Percentiles rank a stretch among this genome's conserved stretches.
phyloP scores from a whole-genome alignment of 2,113 vertebrate species.

The Oxyruncus cristatus region DNA sequence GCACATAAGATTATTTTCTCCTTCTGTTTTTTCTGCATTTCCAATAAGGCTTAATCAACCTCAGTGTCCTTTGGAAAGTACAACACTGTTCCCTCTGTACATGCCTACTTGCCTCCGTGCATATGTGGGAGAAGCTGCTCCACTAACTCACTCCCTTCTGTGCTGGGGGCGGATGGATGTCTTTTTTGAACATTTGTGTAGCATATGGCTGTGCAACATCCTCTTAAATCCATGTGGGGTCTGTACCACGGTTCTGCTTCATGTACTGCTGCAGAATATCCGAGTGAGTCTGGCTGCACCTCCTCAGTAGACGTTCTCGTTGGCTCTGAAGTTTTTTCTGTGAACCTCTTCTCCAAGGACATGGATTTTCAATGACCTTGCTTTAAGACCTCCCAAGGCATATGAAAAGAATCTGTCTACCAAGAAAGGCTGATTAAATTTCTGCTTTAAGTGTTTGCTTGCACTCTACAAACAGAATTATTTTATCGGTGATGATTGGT shows the following conservation, averaged over 20 bases:
- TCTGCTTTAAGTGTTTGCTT: background rate
- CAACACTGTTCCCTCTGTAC: background rate
- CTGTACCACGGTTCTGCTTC: background rate
- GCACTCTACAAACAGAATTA: background rate
- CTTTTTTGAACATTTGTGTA: background rate
- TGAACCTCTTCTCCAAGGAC: background rate
- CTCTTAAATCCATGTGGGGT: background rate
- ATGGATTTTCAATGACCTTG: background rate
- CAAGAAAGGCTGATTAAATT: background rate
- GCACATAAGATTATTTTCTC: slow-evolving; percentile 3
- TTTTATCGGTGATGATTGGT: background rate
- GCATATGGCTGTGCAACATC: background rate
- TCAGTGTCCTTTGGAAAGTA: background rate
- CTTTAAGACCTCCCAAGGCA: background rate
- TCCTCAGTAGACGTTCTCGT: fast-evolving
- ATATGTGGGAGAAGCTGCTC: background rate
- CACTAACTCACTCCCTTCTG: background rate
- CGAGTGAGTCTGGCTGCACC: background rate
- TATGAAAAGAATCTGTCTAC: background rate
- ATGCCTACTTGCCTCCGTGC: background rate
- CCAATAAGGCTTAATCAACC: background rate
- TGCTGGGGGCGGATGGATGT: background rate
- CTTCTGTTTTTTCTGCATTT: slow-evolving; percentile 1
- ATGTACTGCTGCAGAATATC: background rate
- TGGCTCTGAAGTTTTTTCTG: background rate